phyloP scores from a whole-genome alignment of 2,797 vertebrate genomes.

The Mareca penelope region DNA sequence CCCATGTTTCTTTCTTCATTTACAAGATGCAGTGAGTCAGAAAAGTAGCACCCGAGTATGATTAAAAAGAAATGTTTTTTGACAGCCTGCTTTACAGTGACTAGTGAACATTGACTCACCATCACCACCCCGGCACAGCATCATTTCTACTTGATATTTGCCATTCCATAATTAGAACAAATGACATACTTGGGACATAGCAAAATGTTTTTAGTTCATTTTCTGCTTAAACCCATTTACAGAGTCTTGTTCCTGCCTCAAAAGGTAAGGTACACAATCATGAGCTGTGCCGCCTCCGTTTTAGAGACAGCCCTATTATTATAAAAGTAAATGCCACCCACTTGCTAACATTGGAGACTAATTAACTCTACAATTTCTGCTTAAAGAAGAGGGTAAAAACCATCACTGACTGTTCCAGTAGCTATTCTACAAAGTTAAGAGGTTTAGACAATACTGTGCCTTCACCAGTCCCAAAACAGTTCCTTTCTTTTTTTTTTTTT shows the following conservation, averaged over 20 bases:
- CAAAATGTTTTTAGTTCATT: neutral
- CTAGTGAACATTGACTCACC: constrained; percentile 41
- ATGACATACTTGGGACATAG: neutral
- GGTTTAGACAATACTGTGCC: neutral
- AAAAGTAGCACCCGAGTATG: neutral
- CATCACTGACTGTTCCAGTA: neutral
- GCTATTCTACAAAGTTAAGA: neutral
- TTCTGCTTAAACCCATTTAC: constrained; percentile 16
- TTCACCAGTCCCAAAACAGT: fast-evolving
- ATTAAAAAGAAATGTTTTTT: constrained; percentile 26
- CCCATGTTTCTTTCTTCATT: constrained; percentile 24
- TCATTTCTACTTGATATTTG: constrained; percentile 36
- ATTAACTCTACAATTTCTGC: constrained; percentile 31
- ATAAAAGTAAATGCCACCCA: constrained; percentile 45
- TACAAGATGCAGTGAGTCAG: constrained; percentile 57
- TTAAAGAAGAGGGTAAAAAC: constrained; percentile 14
- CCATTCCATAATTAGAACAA: constrained; percentile 47
- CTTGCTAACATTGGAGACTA: constrained; percentile 10
- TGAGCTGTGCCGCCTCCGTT: neutral
- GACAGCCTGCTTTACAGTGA: constrained; percentile 31
- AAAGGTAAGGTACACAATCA: constrained; percentile 9
- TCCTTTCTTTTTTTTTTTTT: neutral
- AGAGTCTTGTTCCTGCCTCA: neutral
- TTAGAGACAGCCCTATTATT: constrained; percentile 12
- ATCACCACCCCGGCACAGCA: neutral